Base-by-base conservation (phyloP, 23 tunicate genomes). In the Corella eumyota region DNA sequence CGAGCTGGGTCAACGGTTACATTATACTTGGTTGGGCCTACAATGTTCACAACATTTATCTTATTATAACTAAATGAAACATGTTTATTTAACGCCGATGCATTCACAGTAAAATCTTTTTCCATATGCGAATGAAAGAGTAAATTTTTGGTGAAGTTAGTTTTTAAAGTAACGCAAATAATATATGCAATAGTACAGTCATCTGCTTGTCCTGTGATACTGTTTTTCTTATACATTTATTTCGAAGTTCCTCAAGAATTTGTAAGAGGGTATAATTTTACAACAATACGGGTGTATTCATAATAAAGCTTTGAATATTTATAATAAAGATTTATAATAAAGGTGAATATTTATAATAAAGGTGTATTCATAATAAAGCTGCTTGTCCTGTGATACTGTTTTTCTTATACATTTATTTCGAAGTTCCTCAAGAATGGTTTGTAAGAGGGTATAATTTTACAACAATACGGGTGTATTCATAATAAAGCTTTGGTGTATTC, bases 121-220 rank as follows among this genome's bases (percentile, higher is more conserved):
- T 55, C 74, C 25, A 61, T 36, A 26, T 71, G 76, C 44, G 76
- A 71, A 48, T 71, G 66, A 33, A 71, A 60, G 23, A 59, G 32
- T 21, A 19, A 4, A 1, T 66, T 58, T 28, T 60, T 45, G 22
- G 56, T 34, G 1, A 71, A 21, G 4, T 28, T 28, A 32, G 60
- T 38, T 21, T 71, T 59, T 36, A 71, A 38, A 25, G 60, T 28
- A 17, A 40, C 30, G 30, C 23, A 58, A 59, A 71, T 40, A 44
- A 71, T 13, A 6, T 33, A 60, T 21, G 66, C 76, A 3, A 71
- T 20, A 1, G 47, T 27, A 19, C 57, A 26, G 50, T 71, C 76
- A 44, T 71, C 76, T 13, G 74, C 32, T 1, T 26, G 45, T 22
- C 20, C 4, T 13, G 34, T 7, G n/a, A n/a, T n/a, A n/a, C n/a